These are phyloP conservation scores for Plumapathes pennacea DNA, from an alignment of 92 coral and sea anemone species.

Conservation along the genomic window DNA sequence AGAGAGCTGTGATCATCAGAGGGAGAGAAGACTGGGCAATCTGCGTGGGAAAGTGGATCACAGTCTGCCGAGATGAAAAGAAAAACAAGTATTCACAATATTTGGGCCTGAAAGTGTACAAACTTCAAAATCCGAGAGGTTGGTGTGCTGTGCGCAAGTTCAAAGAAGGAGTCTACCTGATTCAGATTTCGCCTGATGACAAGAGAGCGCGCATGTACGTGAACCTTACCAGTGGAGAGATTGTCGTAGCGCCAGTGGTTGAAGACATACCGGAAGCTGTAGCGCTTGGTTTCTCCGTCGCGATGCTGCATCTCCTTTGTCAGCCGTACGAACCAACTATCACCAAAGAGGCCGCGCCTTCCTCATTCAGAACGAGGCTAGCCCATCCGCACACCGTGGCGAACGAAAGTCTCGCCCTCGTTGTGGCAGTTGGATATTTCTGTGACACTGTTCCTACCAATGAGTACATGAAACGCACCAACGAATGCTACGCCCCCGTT, in stretches of 20 bases:
- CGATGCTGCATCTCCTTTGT: conserved; percentile 39
- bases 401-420: conserved; percentile 10
- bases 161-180: conserved; percentile 10
- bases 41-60: conserved; percentile 49
- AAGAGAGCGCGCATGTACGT: conserved; percentile 3
- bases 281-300: conserved; percentile 50
- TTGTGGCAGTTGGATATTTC: conserved; percentile 15
- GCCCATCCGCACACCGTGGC: conserved; percentile 8
- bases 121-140: conserved; percentile 1
- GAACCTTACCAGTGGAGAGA: conserved; percentile 11
- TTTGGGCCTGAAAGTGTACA: conserved; percentile 7
- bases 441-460: conserved; percentile 14
- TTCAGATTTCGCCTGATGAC: conserved; percentile 13
- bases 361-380: too few species aligned
- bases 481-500: too few species aligned
- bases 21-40: conserved; percentile 60
- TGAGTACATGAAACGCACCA: too few species aligned
- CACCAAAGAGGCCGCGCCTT: too few species aligned
- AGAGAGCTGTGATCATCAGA: conserved; percentile 45
- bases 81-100: conserved; percentile 6
- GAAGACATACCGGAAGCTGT: conserved; percentile 52
- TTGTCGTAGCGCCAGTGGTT: conserved; percentile 10
- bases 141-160: conserved; percentile 4
- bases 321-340: conserved; percentile 22
- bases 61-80: conserved; percentile 8